Base-by-base conservation (phyloP, 2,113 vertebrate genomes). In the Rousettus leschenaultii region DNA sequence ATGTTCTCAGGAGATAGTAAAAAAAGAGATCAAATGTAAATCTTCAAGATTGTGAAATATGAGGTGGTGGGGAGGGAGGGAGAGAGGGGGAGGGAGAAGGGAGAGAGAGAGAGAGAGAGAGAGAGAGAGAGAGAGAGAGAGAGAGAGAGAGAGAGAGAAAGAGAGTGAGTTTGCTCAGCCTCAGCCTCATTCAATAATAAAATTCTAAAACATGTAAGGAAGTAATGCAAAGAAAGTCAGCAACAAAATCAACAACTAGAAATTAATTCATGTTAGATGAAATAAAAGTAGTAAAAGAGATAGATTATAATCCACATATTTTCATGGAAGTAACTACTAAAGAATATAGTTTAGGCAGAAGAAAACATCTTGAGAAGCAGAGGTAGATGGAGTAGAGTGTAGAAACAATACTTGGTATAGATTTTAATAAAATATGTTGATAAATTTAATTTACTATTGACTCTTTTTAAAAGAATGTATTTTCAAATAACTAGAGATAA, bases 21-120 rank as follows among this genome's bases (percentile, higher is more conserved):
- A 83, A 73, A 18, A 91, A 91, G 22, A 91, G 28, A 65, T 73
- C n/a, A 86, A 53, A 94, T 78, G 77, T 28, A 83, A 90, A 87
- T 43, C 65, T 68, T 30, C 13, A 86, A 73, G 40, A 71, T 4
- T 75, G 5, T 55, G 19, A 85, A 26, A 89, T 3, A 70, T 28
- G 33, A 13, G 28, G 12, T 14, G 2, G 51, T 51, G 51, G 51
- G 51, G 51, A 48, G 45, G 45, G 45, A 51, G 51, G 51, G 51
- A 51, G 51, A 63, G 28, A 28, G 9, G 11, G n/a, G 33, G 24
- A 3, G 45, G n/a, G 19, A 16, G 6, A 24, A 45, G 10, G 15
- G 70, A 24, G 70, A 24, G 40, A 63, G 57, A 26, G 43, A 61
- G 16, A n/a, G 48, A 19, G 8, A 78, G 38, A 84, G 35, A 57